Conservation (phyloP, 2,113 vertebrate genomes). For the Danionella cerebrum region DNA sequence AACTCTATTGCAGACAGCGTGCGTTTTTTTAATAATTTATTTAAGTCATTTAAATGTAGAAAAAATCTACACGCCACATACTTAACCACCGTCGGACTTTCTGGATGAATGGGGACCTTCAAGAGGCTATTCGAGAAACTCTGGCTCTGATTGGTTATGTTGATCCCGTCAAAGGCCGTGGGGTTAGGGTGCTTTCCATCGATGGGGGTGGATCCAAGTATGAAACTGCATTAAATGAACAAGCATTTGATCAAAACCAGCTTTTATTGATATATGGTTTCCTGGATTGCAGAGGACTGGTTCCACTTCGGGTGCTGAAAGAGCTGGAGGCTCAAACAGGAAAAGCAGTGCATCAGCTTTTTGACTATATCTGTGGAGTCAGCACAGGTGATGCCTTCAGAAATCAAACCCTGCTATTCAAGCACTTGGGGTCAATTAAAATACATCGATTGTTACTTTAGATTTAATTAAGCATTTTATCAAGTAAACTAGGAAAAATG, state of each 20-base stretch:
- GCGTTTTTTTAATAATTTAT: background rate
- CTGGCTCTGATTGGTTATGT: conserved; percentile 62
- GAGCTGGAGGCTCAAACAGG: conserved; percentile 61
- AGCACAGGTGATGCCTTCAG: conserved; percentile 61
- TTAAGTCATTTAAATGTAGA: conserved; percentile 40
- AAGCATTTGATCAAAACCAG: background rate
- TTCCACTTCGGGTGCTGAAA: conserved; percentile 61
- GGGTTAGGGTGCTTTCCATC: conserved; percentile 65
- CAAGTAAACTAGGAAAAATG: background rate
- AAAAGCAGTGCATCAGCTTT: conserved; percentile 59
- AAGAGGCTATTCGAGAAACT: conserved; percentile 54
- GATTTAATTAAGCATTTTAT: too few relatives aligned
- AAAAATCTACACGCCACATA: conserved; percentile 47
- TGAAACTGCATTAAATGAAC: background rate
- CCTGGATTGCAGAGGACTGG: conserved; percentile 51
- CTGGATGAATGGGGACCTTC: conserved; percentile 44
- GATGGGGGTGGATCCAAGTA: conserved; percentile 67
- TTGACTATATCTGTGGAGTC: conserved; percentile 69
- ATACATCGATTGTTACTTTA: too few relatives aligned
- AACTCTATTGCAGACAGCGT: background rate
- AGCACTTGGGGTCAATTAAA: background rate
- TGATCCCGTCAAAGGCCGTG: conserved; percentile 58
- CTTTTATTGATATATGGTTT: background rate
- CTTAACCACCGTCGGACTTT: conserved; percentile 44
- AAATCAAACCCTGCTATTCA: background rate